A percentile compares a stretch with the other conserved stretches of the same genome.
These are phyloP conservation scores for Erebia aethiops DNA, from an alignment of 2,888 invertebrate genomes.

Conservation along the genomic window DNA sequence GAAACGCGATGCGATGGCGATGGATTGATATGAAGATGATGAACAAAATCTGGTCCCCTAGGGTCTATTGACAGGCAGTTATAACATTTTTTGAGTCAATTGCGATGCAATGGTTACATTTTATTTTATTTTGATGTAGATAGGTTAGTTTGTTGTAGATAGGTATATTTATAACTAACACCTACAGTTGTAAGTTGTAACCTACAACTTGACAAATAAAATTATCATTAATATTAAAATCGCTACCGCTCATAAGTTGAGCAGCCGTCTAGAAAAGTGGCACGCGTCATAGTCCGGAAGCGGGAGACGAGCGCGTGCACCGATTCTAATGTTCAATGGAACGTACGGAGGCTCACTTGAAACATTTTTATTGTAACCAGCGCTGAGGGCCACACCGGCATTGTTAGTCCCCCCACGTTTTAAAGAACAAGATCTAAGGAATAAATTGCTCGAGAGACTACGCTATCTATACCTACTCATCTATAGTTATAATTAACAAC, in stretches of 20 bases:
- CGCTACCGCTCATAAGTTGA: slow-evolving; percentile 44
- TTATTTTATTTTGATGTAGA: no score
- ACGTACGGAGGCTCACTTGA: slow-evolving; percentile 80
- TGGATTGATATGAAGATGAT: no score
- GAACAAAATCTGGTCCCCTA: no score
- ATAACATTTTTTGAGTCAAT: no score
- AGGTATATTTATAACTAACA: no score
- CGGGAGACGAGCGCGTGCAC: slow-evolving; percentile 69
- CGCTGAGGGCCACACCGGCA: slow-evolving; percentile 51
- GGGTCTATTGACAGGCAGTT: no score
- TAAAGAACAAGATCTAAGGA: slow-evolving; percentile 33
- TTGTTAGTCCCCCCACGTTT: slow-evolving; percentile 55
- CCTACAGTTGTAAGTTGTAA: no score
- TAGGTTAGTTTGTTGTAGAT: no score
- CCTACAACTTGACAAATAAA: no score
- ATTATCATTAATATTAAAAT: not conserved
- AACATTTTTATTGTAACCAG: slow-evolving; percentile 78
- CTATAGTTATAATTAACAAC: no score
- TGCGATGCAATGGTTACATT: no score
- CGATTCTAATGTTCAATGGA: slow-evolving; percentile 74
- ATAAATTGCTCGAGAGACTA: slow-evolving; percentile 28
- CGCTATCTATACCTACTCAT: not conserved
- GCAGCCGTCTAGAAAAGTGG: slow-evolving; percentile 46
- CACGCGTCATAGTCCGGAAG: slow-evolving; percentile 73
- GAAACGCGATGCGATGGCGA: no score